phyloP scores from a whole-genome alignment of 2,888 invertebrate species.

The Athalia cordata region DNA sequence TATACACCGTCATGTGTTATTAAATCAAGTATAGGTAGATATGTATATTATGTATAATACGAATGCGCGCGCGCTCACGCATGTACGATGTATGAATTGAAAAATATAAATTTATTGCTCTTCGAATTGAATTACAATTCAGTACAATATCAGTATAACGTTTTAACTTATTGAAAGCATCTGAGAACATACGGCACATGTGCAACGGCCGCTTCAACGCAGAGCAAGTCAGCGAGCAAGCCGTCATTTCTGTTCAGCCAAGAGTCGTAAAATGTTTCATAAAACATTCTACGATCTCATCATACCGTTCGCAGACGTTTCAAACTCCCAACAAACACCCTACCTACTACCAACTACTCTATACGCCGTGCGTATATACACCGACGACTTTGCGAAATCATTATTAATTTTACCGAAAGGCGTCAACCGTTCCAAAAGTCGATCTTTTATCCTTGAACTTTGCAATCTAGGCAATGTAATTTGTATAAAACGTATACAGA shows the following conservation, averaged over 20 bases:
- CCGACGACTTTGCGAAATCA: conserved; percentile 1
- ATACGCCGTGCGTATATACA: conserved; percentile 16
- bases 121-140: conserved; percentile 37
- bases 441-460: conserved; percentile 19
- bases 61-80: no score
- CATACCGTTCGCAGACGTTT: conserved; percentile 45
- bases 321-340: not conserved
- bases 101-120: not conserved
- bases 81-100: not conserved
- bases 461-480: conserved; percentile 6
- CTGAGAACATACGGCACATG: conserved; percentile 44
- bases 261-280: conserved; percentile 60
- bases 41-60: no score
- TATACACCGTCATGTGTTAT: no score
- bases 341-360: conserved; percentile 41
- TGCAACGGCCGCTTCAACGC: not conserved
- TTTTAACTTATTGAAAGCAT: conserved; percentile 44
- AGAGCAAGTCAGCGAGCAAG: not conserved
- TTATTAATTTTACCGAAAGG: not conserved
- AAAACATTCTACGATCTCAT: conserved; percentile 67
- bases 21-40: no score
- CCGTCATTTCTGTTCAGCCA: conserved; percentile 41
- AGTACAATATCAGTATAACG: conserved; percentile 21
- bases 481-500: not conserved
- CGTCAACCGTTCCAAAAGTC: not conserved